Evolutionary conservation across 2,113 vertebrate genomes (phyloP), one percentile per base, ranked within the genome.

Genomic region (Dolichotis patagonum): DNA sequence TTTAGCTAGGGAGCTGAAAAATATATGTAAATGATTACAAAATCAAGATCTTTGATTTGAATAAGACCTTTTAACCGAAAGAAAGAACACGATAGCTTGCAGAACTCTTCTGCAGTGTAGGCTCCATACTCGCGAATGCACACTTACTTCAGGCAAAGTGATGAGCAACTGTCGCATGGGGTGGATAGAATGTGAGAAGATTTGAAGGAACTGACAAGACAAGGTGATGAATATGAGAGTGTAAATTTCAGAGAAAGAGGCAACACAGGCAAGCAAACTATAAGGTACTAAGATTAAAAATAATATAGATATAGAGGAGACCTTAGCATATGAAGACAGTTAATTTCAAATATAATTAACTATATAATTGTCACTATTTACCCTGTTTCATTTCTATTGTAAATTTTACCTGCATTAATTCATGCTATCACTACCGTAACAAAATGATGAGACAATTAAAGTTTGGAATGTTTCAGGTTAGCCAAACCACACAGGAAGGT

Each of bases 201-300:
- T 38, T 58, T 83, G 52, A 86, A 67, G 54, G 43, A 77, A 52
- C 1, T 81, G 13, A 56, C 80, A 87, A 60, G 32, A n/a, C 73
- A 84, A 71, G 38, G 4, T 24, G 49, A 11, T 85, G 16, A 88
- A 52, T 19, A 26, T 38, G 20, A 69, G 4, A 4, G 17, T 58
- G 7, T n/a, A 71, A 26, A 19, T 96, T 93, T 78, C 65, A 83
- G 11, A 96, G 49, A 58, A 92, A 97, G 60, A 88, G 20, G 8
- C 1, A 46, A 71, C 17, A 26, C 4, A 52, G 35, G 3, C 24
- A 88, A 13, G 5, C 1, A 77, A 67, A 58, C 77, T 86, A 69
- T 69, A 20, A 83, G n/a, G 19, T 20, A 52, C 5, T 56, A 77
- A 24, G 10, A 69, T 10, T 60, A 46, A 43, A 8, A 71, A 65